Evolutionary conservation across 2,797 vertebrate genomes (phyloP), one percentile per base, ranked within the genome.

Genomic region (Sylvilagus floridanus): DNA sequence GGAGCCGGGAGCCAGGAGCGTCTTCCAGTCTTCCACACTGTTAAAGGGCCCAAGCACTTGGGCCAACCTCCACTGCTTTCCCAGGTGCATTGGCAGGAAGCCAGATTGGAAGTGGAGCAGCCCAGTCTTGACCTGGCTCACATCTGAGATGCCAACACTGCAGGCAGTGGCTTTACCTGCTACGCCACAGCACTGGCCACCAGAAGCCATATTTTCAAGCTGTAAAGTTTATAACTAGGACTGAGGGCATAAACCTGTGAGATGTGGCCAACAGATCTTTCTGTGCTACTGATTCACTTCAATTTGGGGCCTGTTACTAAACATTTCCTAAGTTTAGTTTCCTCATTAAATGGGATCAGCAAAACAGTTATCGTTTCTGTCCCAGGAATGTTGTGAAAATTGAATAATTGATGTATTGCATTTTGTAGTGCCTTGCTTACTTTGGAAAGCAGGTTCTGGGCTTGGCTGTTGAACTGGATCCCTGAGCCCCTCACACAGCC

Each of bases 201-300:
- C 42, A 47, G 42, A 47, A 47, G 42, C 28, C 3, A 4, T 28
- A 22, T 28, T 79, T 84, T 69, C 32, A 50, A 88, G 69, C 65
- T 90, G 24, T n/a, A 22, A 66, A 66, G 17, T 79, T 22, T 60
- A 2, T 60, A 17, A 3, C 11, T 63, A 84, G 66, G 14, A 4
- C 85, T 42, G 0, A 42, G 32, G 21, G 4, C 42, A 30, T 37
- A 30, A 62, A 32, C 19, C 7, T 3, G 14, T 72, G 87, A 28
- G 30, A 66, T 14, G 21, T n/a, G 37, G 52, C 50, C 14, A 35
- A 13, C 12, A 63, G 62, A 10, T 32, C n/a, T 94, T 60, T 28
- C n/a, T 28, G 0, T n/a, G 17, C 28, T 54, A 1, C 4, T 4
- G 4, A 35, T 68, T 10, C 42, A 4, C 21, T 68, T 14, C 10